Conservation (phyloP, 1,140 invertebrate genomes). For the Cydia amplana region DNA sequence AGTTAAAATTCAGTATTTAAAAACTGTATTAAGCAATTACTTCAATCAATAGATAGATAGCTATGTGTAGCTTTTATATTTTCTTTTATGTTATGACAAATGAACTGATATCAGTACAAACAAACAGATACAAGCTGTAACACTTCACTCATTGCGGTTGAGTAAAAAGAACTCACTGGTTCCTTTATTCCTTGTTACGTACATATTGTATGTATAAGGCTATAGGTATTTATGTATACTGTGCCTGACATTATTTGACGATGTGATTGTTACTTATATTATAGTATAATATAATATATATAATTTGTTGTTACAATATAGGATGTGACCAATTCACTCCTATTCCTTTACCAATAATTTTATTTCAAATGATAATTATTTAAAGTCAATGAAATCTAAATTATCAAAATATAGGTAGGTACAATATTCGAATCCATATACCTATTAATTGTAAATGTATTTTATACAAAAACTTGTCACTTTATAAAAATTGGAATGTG, state of each 20-base stretch:
- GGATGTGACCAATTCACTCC: background rate
- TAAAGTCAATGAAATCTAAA: background rate
- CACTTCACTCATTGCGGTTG: background rate
- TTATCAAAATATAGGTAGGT: background rate
- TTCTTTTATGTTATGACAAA: background rate
- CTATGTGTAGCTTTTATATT: background rate
- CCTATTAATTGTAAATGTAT: background rate
- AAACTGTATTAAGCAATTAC: background rate
- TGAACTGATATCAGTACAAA: background rate
- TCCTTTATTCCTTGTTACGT: slow-evolving; percentile 4
- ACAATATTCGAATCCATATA: background rate
- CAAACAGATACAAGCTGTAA: background rate
- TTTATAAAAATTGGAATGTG: background rate
- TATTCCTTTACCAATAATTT: slow-evolving; percentile 1
- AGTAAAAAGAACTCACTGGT: background rate
- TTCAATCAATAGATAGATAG: background rate
- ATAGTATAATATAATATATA: slow-evolving; percentile 41
- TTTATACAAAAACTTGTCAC: slow-evolving; percentile 1
- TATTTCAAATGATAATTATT: slow-evolving; percentile 10
- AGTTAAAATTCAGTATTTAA: background rate
- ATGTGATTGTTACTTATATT: slow-evolving; percentile 42
- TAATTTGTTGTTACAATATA: slow-evolving; percentile 39
- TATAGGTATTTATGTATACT: slow-evolving; percentile 5
- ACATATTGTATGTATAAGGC: background rate
- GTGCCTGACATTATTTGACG: slow-evolving; percentile 13